Base-by-base conservation (phyloP, 64 coral and sea anemone species). In the Orbicella faveolata region DNA sequence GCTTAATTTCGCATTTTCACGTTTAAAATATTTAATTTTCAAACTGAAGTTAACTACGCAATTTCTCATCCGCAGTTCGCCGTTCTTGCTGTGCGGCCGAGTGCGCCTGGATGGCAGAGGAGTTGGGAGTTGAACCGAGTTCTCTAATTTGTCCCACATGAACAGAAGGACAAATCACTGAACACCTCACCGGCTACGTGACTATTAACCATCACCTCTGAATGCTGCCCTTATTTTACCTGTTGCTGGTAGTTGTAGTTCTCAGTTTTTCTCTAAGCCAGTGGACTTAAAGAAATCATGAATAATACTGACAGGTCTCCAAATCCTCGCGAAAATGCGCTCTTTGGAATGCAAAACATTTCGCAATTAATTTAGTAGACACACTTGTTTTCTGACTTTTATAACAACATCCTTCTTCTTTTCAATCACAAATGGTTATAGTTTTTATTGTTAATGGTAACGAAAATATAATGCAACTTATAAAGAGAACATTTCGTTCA, bases 71-170 rank as follows among this genome's bases (percentile, higher is more conserved):
- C 75, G 37, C 82, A 85, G 82, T 73, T 15, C 82, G 82, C n/a
- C 82, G 82, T 39, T 69, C 63, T 48, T 85, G 82, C 23, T 85
- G 82, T 85, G 21, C 2, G 23, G 64, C 82, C 63, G 65, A 72
- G 65, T 85, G 82, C 39, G 19, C 19, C 41, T 85, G 82, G 82
- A 73, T 85, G 82, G 82, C 82, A 52, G 17, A 33, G 36, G 82
- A 85, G 21, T 20, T 85, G 1, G 65, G 36, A 9, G 82, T 85
- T 36, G 82, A 85, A 33, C 82, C 82, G 11, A 44, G 64, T 15
- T 52, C 82, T 4, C 39, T 85, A 6, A 21, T 73, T 8, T 85
- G 82, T 30, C 82, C 82, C 36, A 54, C 63, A 34, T 85, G 35
- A 85, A 72, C 8, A 52, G 36, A 21, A 52, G 12, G 15, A 52